Conservation (phyloP, 2,797 vertebrate species). For the Neosilurus mollespiculum region DNA sequence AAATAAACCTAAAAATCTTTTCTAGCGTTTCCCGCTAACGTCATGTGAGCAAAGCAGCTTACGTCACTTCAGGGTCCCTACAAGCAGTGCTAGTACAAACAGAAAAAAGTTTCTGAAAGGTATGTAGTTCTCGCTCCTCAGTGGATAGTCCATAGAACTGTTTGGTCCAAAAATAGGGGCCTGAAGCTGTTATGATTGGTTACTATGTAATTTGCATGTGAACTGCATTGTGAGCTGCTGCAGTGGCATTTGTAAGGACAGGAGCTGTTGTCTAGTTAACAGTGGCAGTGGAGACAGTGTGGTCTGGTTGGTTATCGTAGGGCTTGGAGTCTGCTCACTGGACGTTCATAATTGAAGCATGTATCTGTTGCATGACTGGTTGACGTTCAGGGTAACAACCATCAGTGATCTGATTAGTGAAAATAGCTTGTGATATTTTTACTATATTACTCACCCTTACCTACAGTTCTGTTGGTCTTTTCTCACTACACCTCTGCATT, state of each 20-base stretch:
- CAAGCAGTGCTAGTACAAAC: too few relatives aligned
- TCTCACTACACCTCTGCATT: not conserved
- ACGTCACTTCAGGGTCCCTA: too few relatives aligned
- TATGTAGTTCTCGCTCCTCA: too few relatives aligned
- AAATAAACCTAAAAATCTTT: too few relatives aligned
- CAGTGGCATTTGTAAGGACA: not conserved
- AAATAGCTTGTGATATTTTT: not conserved
- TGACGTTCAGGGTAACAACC: not conserved
- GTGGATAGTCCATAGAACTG: too few relatives aligned
- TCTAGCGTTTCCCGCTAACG: too few relatives aligned
- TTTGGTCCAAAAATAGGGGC: too few relatives aligned
- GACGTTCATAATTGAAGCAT: not conserved
- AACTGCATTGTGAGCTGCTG: not conserved
- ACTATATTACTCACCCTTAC: not conserved
- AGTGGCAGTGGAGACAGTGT: not conserved
- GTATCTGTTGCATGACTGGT: not conserved
- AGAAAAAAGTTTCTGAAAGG: too few relatives aligned
- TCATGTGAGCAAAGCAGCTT: too few relatives aligned
- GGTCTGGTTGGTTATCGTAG: not conserved
- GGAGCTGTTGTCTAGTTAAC: not conserved
- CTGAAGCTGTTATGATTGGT: not conserved
- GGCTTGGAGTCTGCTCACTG: not conserved
- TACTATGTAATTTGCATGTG: not conserved
- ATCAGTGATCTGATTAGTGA: not conserved
- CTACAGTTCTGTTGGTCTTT: not conserved